Evolutionary conservation across 2,797 vertebrate species (phyloP).

Genomic region (Hydrophis major): DNA sequence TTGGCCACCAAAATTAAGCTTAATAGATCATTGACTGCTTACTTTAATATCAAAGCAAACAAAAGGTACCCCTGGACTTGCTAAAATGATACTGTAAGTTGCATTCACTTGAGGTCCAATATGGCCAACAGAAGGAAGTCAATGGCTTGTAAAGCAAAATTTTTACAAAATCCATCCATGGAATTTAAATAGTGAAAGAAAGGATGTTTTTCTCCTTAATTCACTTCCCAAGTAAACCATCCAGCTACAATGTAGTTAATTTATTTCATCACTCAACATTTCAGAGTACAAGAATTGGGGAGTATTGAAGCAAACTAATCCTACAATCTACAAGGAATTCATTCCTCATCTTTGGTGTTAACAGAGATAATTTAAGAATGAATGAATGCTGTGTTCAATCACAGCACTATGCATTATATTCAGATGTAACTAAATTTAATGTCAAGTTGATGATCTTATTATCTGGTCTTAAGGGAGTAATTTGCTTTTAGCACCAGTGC

Average conservation of each 20-base stretch:
- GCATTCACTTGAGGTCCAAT: background rate
- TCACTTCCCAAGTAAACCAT: background rate
- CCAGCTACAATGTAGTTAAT: background rate
- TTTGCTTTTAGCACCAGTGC: background rate
- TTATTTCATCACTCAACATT: background rate
- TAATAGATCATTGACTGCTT: background rate
- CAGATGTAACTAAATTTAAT: background rate
- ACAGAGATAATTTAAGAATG: background rate
- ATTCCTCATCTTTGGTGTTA: background rate
- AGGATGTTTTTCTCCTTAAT: background rate
- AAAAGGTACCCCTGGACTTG: background rate
- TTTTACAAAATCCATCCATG: background rate
- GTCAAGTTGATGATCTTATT: background rate
- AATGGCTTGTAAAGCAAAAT: background rate
- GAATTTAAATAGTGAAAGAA: background rate
- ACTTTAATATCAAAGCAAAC: background rate
- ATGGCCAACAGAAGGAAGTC: background rate
- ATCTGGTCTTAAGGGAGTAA: background rate
- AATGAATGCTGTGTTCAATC: background rate
- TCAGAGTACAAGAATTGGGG: background rate
- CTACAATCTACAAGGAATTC: background rate
- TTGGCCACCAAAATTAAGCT: background rate
- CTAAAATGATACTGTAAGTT: background rate
- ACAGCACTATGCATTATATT: background rate
- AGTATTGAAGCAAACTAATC: background rate